These are phyloP conservation scores for Desoria tigrina DNA, from an alignment of 2,888 invertebrate species.

Conservation along the genomic window DNA sequence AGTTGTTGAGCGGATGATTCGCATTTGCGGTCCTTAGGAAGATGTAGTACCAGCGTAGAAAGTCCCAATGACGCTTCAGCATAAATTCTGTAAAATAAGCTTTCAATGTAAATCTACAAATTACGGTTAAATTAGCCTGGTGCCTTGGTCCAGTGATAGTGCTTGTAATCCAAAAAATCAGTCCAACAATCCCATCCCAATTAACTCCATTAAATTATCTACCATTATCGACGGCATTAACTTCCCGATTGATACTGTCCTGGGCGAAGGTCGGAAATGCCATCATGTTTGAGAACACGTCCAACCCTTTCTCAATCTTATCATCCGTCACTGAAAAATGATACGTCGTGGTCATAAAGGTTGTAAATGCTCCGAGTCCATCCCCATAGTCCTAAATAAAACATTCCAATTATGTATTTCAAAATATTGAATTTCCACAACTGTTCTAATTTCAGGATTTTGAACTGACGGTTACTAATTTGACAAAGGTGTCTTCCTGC, in stretches of 20 bases:
- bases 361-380: constrained; percentile 21
- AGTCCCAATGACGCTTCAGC: constrained; percentile 1
- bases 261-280: constrained; percentile 2
- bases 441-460: neutral
- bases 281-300: constrained; percentile 21
- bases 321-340: neutral
- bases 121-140: neutral
- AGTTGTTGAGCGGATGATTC: constrained; percentile 24
- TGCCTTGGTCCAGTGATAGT: too few relatives aligned
- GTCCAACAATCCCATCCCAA: neutral
- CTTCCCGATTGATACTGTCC: constrained; percentile 14
- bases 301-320: neutral
- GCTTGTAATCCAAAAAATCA: too few relatives aligned
- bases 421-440: too few relatives aligned
- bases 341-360: constrained; percentile 17
- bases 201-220: too few relatives aligned
- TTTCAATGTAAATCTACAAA: neutral
- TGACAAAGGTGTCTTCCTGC: constrained; percentile 15
- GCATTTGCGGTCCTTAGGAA: neutral
- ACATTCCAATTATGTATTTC: too few relatives aligned
- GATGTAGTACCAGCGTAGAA: neutral
- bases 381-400: constrained; percentile 6
- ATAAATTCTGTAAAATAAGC: constrained; percentile 20
- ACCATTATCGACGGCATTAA: constrained; percentile 24
- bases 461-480: neutral